A percentile compares a stretch with the other conserved stretches of the same genome.
These are phyloP conservation scores for Burhinus bistriatus DNA, from an alignment of 2,113 vertebrate genomes.

Conservation along the genomic window DNA sequence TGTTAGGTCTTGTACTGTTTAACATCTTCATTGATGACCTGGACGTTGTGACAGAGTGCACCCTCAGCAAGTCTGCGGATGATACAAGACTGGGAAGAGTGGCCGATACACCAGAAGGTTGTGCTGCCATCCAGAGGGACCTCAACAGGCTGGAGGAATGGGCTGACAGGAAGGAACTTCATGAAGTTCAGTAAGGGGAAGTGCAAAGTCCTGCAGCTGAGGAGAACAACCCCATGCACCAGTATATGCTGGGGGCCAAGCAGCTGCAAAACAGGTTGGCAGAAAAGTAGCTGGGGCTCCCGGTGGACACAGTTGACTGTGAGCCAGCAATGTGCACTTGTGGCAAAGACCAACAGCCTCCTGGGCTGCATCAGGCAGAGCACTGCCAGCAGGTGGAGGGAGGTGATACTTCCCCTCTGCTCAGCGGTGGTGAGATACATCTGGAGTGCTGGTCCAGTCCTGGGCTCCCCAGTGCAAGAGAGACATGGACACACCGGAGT, in stretches of 20 bases:
- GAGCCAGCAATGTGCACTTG: not conserved
- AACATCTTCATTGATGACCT: not conserved
- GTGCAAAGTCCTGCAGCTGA: not conserved
- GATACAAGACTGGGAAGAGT: not conserved
- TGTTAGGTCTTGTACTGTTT: not conserved
- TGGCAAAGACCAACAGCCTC: not conserved
- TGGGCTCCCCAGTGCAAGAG: not conserved
- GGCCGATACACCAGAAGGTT: not conserved
- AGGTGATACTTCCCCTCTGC: not conserved
- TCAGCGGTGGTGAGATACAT: not conserved
- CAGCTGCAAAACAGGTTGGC: not conserved
- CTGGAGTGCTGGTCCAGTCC: not conserved
- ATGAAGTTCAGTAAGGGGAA: not conserved
- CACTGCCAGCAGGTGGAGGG: fast-evolving
- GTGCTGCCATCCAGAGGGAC: not conserved
- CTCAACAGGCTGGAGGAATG: not conserved
- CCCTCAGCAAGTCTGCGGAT: not conserved
- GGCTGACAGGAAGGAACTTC: not conserved
- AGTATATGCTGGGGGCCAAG: not conserved
- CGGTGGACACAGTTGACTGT: not conserved
- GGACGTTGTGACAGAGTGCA: not conserved
- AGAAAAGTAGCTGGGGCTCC: not conserved
- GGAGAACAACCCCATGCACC: not conserved
- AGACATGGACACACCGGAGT: not conserved
- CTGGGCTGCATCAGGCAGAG: not conserved